Conservation (phyloP, 92 coral and sea anemone genomes). For the Epizoanthus fatuus region DNA sequence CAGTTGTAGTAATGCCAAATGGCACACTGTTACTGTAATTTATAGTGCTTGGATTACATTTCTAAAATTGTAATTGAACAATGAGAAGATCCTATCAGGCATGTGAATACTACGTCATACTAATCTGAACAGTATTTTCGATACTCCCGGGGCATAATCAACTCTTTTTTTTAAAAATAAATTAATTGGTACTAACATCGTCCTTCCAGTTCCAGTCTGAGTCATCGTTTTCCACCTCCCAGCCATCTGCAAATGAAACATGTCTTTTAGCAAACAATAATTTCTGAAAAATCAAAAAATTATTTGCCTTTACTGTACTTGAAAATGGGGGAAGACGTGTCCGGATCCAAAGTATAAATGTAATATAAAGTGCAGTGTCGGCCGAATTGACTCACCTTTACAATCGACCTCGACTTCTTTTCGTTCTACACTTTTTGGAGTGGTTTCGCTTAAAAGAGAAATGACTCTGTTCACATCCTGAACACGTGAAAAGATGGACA, state of each 20-base stretch:
- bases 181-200: conserved; percentile 15
- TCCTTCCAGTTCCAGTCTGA: conserved; percentile 91
- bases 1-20: too few species aligned
- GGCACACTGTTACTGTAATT: too few species aligned
- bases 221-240: conserved; percentile 71
- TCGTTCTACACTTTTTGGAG: conserved; percentile 26
- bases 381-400: background rate
- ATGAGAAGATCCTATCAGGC: too few species aligned
- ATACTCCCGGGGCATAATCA: background rate
- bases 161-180: background rate
- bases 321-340: background rate
- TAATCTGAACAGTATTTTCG: too few species aligned
- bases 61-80: too few species aligned
- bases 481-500: conserved; percentile 89
- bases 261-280: background rate
- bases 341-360: background rate
- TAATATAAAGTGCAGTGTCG: background rate
- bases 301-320: too few species aligned
- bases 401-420: conserved; percentile 51
- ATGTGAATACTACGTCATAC: too few species aligned
- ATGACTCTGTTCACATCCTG: conserved; percentile 88
- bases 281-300: too few species aligned
- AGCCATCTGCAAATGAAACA: conserved; percentile 61
- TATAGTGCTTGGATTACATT: background rate
- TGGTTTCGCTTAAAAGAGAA: conserved; percentile 72